Conservation (phyloP, 2,888 invertebrate genomes). For the Cephus pulcher region DNA sequence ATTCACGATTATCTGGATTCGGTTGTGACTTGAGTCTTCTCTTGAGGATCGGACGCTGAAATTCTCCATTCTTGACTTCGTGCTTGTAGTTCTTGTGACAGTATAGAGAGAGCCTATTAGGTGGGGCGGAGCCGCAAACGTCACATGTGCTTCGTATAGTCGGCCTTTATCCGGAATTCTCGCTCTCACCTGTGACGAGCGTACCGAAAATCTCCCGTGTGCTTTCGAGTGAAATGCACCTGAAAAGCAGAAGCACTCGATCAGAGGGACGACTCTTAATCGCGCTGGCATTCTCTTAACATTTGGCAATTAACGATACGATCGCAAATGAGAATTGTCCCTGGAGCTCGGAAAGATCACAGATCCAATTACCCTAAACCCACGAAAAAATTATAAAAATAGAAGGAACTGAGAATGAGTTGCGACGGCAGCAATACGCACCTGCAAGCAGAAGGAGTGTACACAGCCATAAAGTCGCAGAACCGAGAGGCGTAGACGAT, state of each 20-base stretch:
- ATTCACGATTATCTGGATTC: conserved; percentile 13
- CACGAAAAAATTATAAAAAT: too few relatives aligned
- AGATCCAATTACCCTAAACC: too few relatives aligned
- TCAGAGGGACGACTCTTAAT: too few relatives aligned
- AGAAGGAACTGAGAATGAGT: too few relatives aligned
- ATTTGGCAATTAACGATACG: too few relatives aligned
- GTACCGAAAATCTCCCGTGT: conserved; percentile 11
- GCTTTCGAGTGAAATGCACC: conserved; percentile 15
- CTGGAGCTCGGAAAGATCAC: too few relatives aligned
- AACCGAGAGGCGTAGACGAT: background rate
- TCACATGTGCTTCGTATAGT: conserved; percentile 22
- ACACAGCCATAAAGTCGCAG: conserved; percentile 7
- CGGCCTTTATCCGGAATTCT: conserved; percentile 22
- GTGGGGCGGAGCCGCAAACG: conserved; percentile 1
- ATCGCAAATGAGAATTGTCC: too few relatives aligned
- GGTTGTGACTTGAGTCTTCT: conserved; percentile 3
- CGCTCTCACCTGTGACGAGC: conserved; percentile 24
- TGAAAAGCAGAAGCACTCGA: conserved; percentile 1
- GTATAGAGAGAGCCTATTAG: conserved; percentile 8
- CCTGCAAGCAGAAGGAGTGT: conserved; percentile 15
- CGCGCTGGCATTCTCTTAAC: too few relatives aligned
- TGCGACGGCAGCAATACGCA: background rate
- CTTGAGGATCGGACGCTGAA: conserved; percentile 14
- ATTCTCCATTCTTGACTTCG: conserved; percentile 3
- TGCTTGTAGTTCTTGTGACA: conserved; percentile 11